Base-by-base conservation (phyloP, 2,113 vertebrate genomes). In the Cottus gobio region DNA sequence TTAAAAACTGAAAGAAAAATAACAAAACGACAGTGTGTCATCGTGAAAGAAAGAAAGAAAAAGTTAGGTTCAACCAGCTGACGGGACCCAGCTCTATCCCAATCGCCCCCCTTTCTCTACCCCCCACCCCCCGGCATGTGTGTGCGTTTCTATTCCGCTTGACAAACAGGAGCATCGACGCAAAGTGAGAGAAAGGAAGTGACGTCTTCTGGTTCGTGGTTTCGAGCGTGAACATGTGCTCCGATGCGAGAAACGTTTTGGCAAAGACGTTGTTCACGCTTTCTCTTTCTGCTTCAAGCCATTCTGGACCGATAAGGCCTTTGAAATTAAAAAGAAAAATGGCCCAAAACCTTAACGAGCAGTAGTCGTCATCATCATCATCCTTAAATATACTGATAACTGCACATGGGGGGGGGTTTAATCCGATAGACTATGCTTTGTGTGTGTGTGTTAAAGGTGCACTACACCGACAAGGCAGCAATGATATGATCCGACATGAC, bases 391-490 rank as follows among this genome's bases (percentile, higher is more conserved):
- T 79, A 83, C 67, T 3, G 2, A 71, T 18, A 64, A 50, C 56
- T 84, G 69, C 61, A 65, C 37, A 36, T 13, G 15, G 50, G 50
- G 52, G 39, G 60, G 26, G 48, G 77, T 61, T 73, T 68, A 56
- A 70, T 70, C 54, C 3, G 6, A 54, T 50, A 39, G 67, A 57
- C 60, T 31, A 37, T 0, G 42, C 44, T 61, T 26, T 74, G 72
- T 42, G 65, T 42, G 39, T 39, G 62, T 60, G 66, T 77, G 56
- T 74, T 28, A 77, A 88, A 89, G 85, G 87, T 91, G 89, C 90
- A 87, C 74, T 63, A 87, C 70, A 87, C 85, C 1, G 0, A 74
- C 85, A 93, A 93, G 90, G 90, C 86, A 92, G 90, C 90, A 83
- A 91, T 82, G 90, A 93, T 87, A 85, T 85, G 86, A 87, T 81